These are phyloP conservation scores for Cerceris rybyensis DNA, from an alignment of 2,888 invertebrate species.

Conservation along the genomic window DNA sequence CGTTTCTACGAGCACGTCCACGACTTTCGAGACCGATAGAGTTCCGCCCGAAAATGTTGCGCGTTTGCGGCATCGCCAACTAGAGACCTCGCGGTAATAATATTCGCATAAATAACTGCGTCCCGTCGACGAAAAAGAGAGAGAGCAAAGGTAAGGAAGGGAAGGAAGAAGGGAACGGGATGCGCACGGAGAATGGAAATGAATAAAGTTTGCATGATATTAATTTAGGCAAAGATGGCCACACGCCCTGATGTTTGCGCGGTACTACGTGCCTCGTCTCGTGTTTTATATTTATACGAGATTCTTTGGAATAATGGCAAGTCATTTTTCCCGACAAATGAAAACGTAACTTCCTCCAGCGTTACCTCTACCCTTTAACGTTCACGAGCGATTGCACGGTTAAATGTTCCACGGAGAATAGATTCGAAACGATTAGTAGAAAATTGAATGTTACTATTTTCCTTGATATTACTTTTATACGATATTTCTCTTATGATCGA, in stretches of 20 bases:
- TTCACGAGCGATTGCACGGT: too few relatives aligned
- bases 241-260: not conserved
- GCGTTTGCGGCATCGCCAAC: conserved; percentile 2
- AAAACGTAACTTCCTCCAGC: too few relatives aligned
- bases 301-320: too few relatives aligned
- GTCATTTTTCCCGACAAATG: too few relatives aligned
- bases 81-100: conserved; percentile 7
- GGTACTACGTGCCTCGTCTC: not conserved
- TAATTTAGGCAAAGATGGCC: conserved; percentile 27
- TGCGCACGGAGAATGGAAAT: conserved; percentile 26
- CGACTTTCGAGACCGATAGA: conserved; percentile 31
- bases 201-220: conserved; percentile 47
- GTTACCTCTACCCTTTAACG: too few relatives aligned
- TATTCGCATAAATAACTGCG: conserved; percentile 46
- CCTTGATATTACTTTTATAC: too few relatives aligned
- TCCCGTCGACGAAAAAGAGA: not conserved
- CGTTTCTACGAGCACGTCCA: conserved; percentile 7
- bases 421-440: too few relatives aligned
- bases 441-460: too few relatives aligned
- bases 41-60: conserved; percentile 8
- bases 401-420: too few relatives aligned
- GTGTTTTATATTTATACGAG: too few relatives aligned
- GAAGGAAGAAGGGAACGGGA: conserved; percentile 18
- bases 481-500: not conserved
- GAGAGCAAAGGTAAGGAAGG: not conserved